Percentiles rank a stretch among this genome's conserved stretches.
Evolutionary conservation across 1,140 invertebrate species (phyloP).

Genomic region (Theocolax elegans): DNA sequence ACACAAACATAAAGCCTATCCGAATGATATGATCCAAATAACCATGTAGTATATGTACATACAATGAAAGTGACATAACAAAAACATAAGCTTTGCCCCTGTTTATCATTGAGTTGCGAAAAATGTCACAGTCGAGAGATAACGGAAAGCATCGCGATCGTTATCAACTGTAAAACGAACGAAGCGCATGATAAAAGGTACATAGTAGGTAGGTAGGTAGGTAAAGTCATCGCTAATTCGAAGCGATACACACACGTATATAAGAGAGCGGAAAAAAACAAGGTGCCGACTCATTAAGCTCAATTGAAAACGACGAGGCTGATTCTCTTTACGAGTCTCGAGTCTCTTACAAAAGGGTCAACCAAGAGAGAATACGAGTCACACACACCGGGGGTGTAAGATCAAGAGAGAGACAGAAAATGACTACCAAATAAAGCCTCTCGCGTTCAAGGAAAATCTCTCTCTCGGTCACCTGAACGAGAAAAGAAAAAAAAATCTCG

Average conservation of each 20-base stretch:
- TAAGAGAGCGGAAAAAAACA: constrained; percentile 17
- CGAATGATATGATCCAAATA: constrained; percentile 10
- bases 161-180: too few relatives aligned
- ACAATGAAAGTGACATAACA: constrained; percentile 14
- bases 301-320: constrained; percentile 12
- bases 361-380: neutral
- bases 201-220: neutral
- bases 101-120: constrained; percentile 1
- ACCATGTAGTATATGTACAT: constrained; percentile 33
- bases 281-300: constrained; percentile 32
- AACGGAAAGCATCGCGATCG: neutral
- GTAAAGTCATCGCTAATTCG: constrained; percentile 20
- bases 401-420: constrained; percentile 11
- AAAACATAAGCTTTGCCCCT: neutral
- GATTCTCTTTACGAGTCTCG: too few relatives aligned
- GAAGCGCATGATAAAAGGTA: neutral
- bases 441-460: constrained; percentile 29
- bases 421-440: constrained; percentile 42
- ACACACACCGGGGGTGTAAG: neutral
- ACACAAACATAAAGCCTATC: constrained; percentile 38
- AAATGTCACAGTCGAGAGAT: neutral
- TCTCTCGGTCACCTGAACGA: neutral
- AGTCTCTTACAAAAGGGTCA: constrained; percentile 24
- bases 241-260: neutral
- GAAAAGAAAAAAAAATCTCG: neutral